Conservation (phyloP, 2,113 vertebrate genomes). For the Taxidea taxus region DNA sequence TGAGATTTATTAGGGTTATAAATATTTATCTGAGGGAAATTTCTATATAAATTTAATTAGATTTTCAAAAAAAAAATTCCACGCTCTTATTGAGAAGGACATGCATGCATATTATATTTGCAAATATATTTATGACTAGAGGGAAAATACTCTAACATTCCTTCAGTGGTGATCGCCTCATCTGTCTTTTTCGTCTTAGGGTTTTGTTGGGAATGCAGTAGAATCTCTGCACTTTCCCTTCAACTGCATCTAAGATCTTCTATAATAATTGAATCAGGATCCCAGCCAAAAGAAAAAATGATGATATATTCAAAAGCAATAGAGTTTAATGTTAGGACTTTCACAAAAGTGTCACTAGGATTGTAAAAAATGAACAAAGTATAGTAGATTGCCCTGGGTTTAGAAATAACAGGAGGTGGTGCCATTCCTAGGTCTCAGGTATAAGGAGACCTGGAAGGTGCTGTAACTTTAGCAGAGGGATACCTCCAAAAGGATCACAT, state of each 20-base stretch:
- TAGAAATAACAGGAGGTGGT: not conserved
- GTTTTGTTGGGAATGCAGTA: not conserved
- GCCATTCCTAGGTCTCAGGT: not conserved
- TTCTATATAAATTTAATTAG: not conserved
- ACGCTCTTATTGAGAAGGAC: not conserved
- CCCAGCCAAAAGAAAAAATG: not conserved
- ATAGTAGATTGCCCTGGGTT: not conserved
- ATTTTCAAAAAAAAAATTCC: not conserved
- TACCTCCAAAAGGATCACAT: not conserved
- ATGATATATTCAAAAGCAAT: not conserved
- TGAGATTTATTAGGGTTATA: not conserved
- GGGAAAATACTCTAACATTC: not conserved
- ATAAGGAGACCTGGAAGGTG: not conserved
- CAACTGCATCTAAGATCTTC: not conserved
- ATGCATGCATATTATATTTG: not conserved
- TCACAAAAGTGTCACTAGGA: not conserved
- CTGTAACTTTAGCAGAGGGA: not conserved
- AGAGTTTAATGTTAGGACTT: not conserved
- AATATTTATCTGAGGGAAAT: not conserved
- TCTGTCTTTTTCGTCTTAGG: not conserved
- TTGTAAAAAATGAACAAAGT: not conserved
- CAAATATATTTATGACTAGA: not conserved
- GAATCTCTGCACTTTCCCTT: not conserved
- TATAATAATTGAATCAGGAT: not conserved
- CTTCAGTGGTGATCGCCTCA: not conserved